Evolutionary conservation across 2,888 invertebrate genomes (phyloP), one percentile per base, ranked within the genome.

Genomic region (Limnephilus lunatus): DNA sequence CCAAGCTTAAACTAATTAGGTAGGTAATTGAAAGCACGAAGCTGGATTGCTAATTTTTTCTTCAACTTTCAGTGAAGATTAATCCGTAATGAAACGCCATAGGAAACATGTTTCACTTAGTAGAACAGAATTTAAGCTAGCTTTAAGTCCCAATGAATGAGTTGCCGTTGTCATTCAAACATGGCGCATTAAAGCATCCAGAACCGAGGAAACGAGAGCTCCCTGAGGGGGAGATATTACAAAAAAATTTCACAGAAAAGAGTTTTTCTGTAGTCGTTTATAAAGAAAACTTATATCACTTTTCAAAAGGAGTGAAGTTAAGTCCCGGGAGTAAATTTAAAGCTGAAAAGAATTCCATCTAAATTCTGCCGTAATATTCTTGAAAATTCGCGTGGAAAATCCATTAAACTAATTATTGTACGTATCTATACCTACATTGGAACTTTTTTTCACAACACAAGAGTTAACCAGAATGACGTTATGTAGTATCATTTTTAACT

Each of bases 211-310:
- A 83, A 35, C 32, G 35, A 19, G 7, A 83, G 19, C 19, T 83
- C 83, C 83, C 35, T 25, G 11, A 32, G 19, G 83, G 25, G 25
- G 32, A 83, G 83, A 35, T 83, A 83, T 35, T 83, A n/a, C 32
- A 35, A 39, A 83, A 83, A 39, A 35, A 9, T 25, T 35, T 83
- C 83, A 39, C 35, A 12, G 83, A 35, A 83, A 39, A 32, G 83
- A 35, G 35, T 39, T 32, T 83, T 83, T 83, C 35, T 32, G 32
- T 35, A 35, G 35, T 25, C 35, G 35, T 83, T 35, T 35, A 83
- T 83, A 83, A 83, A 35, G 35, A 83, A 83, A 83, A 83, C 83
- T 83, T 83, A 83, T 35, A 83, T 83, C 25, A 35, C 83, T 83
- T 83, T 68, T 83, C 83, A 83, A 83, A 83, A 25, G 35, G 83